Conservation (phyloP, 2,797 vertebrate species). For the Amniataba percoides region DNA sequence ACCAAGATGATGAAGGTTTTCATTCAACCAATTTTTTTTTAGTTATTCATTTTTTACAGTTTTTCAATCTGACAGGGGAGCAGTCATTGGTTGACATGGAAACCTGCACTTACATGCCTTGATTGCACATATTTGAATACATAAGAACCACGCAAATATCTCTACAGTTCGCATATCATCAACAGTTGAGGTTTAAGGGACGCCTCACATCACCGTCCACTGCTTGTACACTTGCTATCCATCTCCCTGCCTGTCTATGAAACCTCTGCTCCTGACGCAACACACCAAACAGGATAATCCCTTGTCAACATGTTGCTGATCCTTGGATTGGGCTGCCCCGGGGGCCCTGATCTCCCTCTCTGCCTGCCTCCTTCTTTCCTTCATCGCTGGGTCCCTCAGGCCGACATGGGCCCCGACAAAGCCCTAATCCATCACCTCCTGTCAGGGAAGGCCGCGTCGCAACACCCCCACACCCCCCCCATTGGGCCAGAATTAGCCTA, state of each 20-base stretch:
- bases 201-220: slow-evolving; percentile 12
- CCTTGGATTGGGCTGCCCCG: slow-evolving; percentile 78
- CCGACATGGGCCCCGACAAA: slow-evolving; percentile 81
- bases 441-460: slow-evolving; percentile 84
- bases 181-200: background rate
- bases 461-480: slow-evolving; percentile 57
- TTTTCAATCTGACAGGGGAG: slow-evolving; percentile 8
- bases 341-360: slow-evolving; percentile 67
- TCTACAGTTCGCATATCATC: background rate
- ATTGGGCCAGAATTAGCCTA: slow-evolving; percentile 87
- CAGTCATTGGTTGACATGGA: slow-evolving; percentile 10
- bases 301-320: slow-evolving; percentile 87
- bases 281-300: slow-evolving; percentile 89
- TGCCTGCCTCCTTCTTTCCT: slow-evolving; percentile 70
- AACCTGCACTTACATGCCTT: slow-evolving; percentile 11
- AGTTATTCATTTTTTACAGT: background rate
- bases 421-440: slow-evolving; percentile 88
- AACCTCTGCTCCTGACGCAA: slow-evolving; percentile 79
- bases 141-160: background rate
- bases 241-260: slow-evolving; percentile 54
- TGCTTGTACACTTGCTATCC: slow-evolving; percentile 43
- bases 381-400: slow-evolving; percentile 74
- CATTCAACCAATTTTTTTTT: slow-evolving; percentile 7
- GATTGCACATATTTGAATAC: background rate
- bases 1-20: slow-evolving; percentile 32